phyloP scores from a whole-genome alignment of 2,797 vertebrate genomes.

The Anisognathus igniventris region DNA sequence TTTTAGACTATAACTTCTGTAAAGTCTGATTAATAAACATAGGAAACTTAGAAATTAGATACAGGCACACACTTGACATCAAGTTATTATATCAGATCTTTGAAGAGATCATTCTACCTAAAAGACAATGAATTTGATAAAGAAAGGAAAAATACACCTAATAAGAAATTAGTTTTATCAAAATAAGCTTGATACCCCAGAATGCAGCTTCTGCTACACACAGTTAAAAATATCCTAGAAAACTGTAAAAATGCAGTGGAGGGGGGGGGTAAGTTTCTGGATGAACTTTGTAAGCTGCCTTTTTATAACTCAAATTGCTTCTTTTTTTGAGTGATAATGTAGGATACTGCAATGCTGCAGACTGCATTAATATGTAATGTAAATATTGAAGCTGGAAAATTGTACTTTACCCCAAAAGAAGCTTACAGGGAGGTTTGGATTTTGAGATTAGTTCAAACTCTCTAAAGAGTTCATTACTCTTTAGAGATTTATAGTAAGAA shows the following conservation, averaged over 20 bases:
- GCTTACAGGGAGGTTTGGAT: neutral
- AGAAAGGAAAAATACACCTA: neutral
- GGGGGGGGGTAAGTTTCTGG: rapidly evolving
- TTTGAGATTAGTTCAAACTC: neutral
- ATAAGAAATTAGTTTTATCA: neutral
- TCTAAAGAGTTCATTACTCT: neutral
- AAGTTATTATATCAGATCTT: neutral
- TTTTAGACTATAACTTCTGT: neutral
- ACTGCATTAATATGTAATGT: neutral
- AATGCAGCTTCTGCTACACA: neutral
- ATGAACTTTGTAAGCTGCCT: neutral
- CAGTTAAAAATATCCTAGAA: neutral
- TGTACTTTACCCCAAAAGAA: neutral
- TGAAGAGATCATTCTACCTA: neutral
- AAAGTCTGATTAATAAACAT: neutral
- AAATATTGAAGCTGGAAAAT: neutral
- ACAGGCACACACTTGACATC: neutral
- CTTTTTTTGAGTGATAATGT: neutral
- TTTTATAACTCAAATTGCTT: neutral
- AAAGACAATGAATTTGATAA: neutral
- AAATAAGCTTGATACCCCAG: neutral
- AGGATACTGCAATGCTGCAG: neutral
- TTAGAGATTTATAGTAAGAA: slow-evolving; percentile 9
- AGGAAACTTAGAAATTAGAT: neutral
- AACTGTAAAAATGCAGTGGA: neutral